Conservation (phyloP, 2,113 vertebrate genomes). For the Aepyceros melampus region DNA sequence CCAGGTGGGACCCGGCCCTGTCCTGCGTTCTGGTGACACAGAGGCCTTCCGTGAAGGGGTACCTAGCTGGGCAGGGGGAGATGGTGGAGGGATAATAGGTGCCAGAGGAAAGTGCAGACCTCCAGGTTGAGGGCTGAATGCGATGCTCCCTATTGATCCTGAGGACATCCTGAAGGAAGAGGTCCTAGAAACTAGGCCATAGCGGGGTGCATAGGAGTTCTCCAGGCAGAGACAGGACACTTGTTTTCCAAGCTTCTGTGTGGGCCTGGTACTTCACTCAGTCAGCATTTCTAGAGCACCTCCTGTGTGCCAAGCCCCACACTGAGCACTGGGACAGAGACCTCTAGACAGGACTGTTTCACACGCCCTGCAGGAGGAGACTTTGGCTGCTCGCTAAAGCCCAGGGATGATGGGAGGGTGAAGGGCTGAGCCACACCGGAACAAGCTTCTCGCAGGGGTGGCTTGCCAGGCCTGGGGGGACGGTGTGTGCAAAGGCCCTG, state of each 20-base stretch:
- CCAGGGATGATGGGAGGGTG: background rate
- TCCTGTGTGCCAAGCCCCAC: background rate
- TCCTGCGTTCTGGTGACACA: background rate
- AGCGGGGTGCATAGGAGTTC: background rate
- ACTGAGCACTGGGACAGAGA: fast-evolving
- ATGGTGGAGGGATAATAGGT: background rate
- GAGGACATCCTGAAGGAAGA: background rate
- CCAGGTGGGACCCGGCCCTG: fast-evolving
- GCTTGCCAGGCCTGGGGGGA: background rate
- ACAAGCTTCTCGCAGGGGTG: background rate
- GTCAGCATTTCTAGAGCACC: background rate
- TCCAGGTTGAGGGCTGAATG: background rate
- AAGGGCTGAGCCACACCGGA: background rate
- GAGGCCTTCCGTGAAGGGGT: fast-evolving
- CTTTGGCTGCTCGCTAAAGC: too few species aligned
- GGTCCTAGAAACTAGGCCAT: background rate
- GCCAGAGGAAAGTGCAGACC: background rate
- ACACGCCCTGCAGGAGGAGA: fast-evolving
- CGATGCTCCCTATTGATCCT: fast-evolving
- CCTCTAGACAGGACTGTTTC: fast-evolving
- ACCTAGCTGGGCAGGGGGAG: background rate
- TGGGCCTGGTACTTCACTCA: background rate
- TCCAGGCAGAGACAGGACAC: background rate
- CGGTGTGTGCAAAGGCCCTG: background rate
- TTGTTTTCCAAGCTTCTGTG: background rate